Evolutionary conservation across 2,888 invertebrate genomes (phyloP).

Genomic region (Caenorhabditis sp.): DNA sequence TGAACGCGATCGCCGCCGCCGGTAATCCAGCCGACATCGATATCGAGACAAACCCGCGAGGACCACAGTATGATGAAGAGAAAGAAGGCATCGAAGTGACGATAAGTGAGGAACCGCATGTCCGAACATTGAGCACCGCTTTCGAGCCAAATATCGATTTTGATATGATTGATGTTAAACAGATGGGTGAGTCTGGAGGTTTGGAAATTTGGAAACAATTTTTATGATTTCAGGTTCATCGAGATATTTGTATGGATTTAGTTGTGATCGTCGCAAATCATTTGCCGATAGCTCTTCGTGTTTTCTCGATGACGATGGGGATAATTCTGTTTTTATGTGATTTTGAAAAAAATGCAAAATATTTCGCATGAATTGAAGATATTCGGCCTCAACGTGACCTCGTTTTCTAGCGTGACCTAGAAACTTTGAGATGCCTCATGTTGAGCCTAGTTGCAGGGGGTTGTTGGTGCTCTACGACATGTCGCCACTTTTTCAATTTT

Average conservation of each 20-base stretch:
- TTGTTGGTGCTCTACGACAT: no score
- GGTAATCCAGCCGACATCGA: background rate
- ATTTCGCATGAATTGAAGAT: background rate
- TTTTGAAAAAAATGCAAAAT: background rate
- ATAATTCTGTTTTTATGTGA: conserved; percentile 30
- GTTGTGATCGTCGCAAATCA: conserved; percentile 17
- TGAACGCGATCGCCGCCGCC: background rate
- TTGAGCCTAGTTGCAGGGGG: no score
- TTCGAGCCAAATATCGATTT: conserved; percentile 56
- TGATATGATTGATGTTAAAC: conserved; percentile 50
- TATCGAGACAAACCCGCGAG: background rate
- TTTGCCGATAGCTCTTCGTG: background rate
- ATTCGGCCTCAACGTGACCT: background rate
- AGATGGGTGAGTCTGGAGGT: background rate
- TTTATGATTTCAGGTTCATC: conserved; percentile 17
- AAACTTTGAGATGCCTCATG: no score
- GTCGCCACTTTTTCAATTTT: no score
- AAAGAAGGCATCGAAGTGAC: no score
- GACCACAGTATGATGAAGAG: conserved; percentile 12
- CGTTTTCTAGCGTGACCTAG: no score
- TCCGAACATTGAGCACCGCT: conserved; percentile 36
- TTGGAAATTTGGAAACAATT: background rate
- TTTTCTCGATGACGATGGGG: conserved; percentile 6
- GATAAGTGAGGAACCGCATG: conserved; percentile 14
- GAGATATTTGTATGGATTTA: conserved; percentile 34